Evolutionary conservation across 2,797 vertebrate genomes (phyloP).

Genomic region (Hipposideros larvatus): DNA sequence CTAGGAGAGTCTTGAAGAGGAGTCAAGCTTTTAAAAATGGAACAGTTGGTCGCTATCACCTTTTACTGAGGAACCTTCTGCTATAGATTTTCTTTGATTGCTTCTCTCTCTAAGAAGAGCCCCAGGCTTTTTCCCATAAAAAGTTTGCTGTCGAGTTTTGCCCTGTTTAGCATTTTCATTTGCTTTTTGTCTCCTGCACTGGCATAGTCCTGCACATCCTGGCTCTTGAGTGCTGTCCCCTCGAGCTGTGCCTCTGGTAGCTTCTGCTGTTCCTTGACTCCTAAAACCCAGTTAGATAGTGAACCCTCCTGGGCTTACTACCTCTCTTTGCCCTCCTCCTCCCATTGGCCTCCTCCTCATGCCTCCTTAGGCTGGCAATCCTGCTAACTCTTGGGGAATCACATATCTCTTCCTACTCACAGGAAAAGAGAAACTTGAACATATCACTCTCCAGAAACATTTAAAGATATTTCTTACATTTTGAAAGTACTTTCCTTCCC

Average conservation of each 20-base stretch:
- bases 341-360: background rate
- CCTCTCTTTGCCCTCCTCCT: background rate
- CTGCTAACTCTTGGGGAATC: background rate
- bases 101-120: conserved; percentile 28
- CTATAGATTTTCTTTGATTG: conserved; percentile 36
- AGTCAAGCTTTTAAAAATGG: conserved; percentile 52
- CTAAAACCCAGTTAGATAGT: background rate
- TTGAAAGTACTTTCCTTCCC: background rate
- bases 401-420: background rate
- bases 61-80: conserved; percentile 1
- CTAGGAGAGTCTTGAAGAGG: conserved; percentile 21
- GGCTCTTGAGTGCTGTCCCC: background rate
- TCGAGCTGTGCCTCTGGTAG: conserved; percentile 60
- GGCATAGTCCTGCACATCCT: background rate
- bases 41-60: conserved; percentile 15
- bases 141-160: background rate
- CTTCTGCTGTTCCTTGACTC: conserved; percentile 25
- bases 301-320: background rate
- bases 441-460: background rate
- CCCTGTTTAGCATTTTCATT: conserved; percentile 39
- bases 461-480: background rate
- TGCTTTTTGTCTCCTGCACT: background rate
- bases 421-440: background rate
- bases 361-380: background rate
- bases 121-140: conserved; percentile 39